Evolutionary conservation across 2,888 invertebrate species (phyloP).

Genomic region (Spilarctia lutea): DNA sequence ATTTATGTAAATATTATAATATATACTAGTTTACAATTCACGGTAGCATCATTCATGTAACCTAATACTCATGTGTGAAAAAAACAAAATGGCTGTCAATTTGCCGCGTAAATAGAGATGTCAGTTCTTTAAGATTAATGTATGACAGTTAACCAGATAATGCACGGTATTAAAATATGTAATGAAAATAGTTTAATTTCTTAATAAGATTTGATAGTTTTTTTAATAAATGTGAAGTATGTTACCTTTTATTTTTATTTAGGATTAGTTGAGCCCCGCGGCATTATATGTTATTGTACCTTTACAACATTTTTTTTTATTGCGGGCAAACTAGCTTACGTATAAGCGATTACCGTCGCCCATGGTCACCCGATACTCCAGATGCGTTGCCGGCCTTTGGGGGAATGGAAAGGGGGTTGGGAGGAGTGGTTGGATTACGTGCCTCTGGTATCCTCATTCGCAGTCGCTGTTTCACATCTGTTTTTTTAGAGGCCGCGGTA

Average conservation of each 20-base stretch:
- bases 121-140: not conserved
- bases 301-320: no score
- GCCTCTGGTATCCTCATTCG: no score
- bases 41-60: slow-evolving; percentile 16
- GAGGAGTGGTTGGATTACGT: no score
- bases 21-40: slow-evolving; percentile 6
- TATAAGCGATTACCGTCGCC: no score
- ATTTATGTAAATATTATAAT: slow-evolving; percentile 16
- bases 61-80: slow-evolving; percentile 5
- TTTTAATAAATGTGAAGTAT: not conserved
- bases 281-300: no score
- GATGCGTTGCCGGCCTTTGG: no score
- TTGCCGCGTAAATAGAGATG: not conserved
- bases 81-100: slow-evolving; percentile 2
- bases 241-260: not conserved
- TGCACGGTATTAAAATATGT: not conserved
- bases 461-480: no score
- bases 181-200: not conserved
- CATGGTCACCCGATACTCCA: no score
- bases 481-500: no score
- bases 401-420: no score
- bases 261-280: no score
- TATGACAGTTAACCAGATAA: not conserved
- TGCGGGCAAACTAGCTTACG: no score
- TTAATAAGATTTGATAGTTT: slow-evolving; percentile 1